These are phyloP conservation scores for Drosophila borborema DNA, from an alignment of 2,888 invertebrate species.

Conservation along the genomic window DNA sequence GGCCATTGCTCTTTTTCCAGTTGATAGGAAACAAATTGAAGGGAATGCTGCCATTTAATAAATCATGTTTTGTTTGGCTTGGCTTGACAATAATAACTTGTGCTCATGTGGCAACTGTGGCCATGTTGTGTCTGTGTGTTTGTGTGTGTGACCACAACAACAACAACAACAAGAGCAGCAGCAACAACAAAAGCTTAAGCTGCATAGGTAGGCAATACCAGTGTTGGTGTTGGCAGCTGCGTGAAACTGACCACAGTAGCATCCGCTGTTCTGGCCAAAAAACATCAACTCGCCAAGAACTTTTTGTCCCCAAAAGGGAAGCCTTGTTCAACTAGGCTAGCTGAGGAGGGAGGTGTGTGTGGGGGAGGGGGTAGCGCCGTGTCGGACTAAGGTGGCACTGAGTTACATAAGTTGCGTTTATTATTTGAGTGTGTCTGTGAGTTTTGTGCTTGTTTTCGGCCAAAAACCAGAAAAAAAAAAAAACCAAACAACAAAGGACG, in stretches of 20 bases:
- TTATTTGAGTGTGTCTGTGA: constrained; percentile 63
- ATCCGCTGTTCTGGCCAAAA: constrained; percentile 50
- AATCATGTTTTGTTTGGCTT: constrained; percentile 79
- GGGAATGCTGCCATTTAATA: constrained; percentile 79
- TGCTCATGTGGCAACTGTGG: constrained; percentile 74
- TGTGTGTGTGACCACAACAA: constrained; percentile 50
- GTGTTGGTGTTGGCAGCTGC: constrained; percentile 69
- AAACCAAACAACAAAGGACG: not conserved
- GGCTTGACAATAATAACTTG: constrained; percentile 80
- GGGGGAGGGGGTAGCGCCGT: not conserved
- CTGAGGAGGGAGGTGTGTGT: not conserved
- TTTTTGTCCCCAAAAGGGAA: constrained; percentile 58
- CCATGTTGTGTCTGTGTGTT: constrained; percentile 51
- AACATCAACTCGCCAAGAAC: constrained; percentile 71
- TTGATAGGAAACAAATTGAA: constrained; percentile 81
- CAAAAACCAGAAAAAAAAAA: constrained; percentile 30
- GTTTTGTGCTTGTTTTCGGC: constrained; percentile 73
- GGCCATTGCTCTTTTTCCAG: constrained; percentile 75
- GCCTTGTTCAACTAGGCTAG: constrained; percentile 31
- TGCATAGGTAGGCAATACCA: constrained; percentile 61
- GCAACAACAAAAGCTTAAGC: constrained; percentile 30
- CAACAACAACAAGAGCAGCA: constrained; percentile 32
- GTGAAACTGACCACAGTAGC: constrained; percentile 78
- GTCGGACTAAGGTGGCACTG: constrained; percentile 29
- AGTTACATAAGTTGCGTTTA: constrained; percentile 80